Base-by-base conservation (phyloP, 2,888 invertebrate genomes). In the Acronicta leporina region DNA sequence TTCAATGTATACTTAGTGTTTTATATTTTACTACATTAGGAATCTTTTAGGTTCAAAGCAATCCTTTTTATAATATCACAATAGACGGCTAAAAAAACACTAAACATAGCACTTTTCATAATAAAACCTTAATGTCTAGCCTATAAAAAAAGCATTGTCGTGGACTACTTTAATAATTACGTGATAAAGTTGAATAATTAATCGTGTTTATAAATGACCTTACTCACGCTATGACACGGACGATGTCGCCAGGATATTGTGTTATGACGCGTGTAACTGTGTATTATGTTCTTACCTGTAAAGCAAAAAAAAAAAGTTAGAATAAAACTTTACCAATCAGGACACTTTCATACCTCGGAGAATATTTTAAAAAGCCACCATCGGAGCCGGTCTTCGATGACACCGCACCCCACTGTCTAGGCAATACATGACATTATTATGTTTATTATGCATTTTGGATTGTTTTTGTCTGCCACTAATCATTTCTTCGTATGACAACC, bases 211-310 rank as follows among this genome's bases (percentile, higher is more conserved):
- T 59, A 72, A 75, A 63, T 73, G 52, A 27, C 25, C 46, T 54
- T 66, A 72, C 77, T 77, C 79, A 79, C 79, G 77, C 76, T 43
- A 73, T 33, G 41, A 59, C 30, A 38, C 35, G 11, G 35, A 47
- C 16, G 51, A 35, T 54, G 55, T 59, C 60, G 55, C 59, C 63
- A 61, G 53, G 13, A 16, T 47, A 57, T 49, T 33, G 30, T 11
- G 14, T 30, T n/a, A 41, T 20, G 20, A 20, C 10, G 41, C 8
- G 11, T 33, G 33, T 33, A 11, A 38, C n/a, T 38, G 38, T 41
- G 42, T 51, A 38, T 14, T 40, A 35, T 25, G 33, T 41, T 57
- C 57, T 57, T 75, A 80, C 80, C 81, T 80, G 79, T 33, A 33
- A 33, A 33, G 11, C 11, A 45, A 80, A 80, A 54, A 44, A 35